Conservation (phyloP, 1,140 invertebrate genomes). For the Pantala flavescens region DNA sequence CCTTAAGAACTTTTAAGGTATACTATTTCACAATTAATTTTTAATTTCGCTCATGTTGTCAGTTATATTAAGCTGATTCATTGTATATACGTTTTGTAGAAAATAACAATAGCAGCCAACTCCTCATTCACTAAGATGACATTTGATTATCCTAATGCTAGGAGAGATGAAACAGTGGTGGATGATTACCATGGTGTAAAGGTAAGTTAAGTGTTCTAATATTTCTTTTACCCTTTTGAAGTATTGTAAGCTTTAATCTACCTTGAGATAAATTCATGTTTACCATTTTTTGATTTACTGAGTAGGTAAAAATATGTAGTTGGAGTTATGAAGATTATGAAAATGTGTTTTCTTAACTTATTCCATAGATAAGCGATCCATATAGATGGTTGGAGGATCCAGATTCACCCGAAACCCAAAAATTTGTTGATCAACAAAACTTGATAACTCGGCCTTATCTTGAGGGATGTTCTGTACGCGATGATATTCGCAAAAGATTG, state of each 20-base stretch:
- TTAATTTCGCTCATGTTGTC: neutral
- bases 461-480: constrained; percentile 58
- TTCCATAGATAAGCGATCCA: constrained; percentile 69
- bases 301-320: too few relatives aligned
- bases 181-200: constrained; percentile 76
- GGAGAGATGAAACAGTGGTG: constrained; percentile 62
- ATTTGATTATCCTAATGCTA: constrained; percentile 58
- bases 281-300: too few relatives aligned
- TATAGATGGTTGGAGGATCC: constrained; percentile 97
- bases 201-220: constrained; percentile 40
- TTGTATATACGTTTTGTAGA: neutral
- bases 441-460: constrained; percentile 78
- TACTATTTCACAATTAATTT: neutral
- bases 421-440: constrained; percentile 89
- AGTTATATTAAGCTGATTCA: neutral
- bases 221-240: neutral
- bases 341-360: too few relatives aligned
- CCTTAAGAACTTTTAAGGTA: neutral
- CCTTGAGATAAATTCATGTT: constrained; percentile 16
- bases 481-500: constrained; percentile 61
- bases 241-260: constrained; percentile 11
- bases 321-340: too few relatives aligned
- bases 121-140: constrained; percentile 22
- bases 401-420: constrained; percentile 80
- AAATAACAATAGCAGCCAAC: neutral